These are phyloP conservation scores for Marmota monax DNA, from an alignment of 2,113 vertebrate species.

Conservation along the genomic window DNA sequence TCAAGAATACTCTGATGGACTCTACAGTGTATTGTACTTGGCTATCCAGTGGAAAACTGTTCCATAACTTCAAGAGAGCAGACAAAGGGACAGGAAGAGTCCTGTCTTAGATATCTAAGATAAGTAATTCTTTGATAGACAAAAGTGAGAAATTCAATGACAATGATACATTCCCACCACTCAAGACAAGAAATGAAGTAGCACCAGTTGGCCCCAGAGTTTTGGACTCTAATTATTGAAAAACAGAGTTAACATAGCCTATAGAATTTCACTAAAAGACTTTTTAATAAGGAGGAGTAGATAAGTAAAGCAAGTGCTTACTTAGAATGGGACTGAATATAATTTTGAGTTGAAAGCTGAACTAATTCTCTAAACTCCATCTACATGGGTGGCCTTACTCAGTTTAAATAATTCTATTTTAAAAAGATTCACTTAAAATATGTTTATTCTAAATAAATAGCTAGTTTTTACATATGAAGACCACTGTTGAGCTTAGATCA, in stretches of 20 bases:
- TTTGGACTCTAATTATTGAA: background rate
- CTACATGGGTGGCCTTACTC: background rate
- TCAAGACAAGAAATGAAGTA: background rate
- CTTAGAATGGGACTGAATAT: background rate
- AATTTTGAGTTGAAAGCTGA: background rate
- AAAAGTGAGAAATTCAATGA: background rate
- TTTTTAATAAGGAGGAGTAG: background rate
- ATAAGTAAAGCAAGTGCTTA: background rate
- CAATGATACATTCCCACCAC: background rate
- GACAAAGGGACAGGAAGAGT: background rate
- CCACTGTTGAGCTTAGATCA: background rate
- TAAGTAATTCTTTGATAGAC: background rate
- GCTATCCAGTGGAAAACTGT: background rate
- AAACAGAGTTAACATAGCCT: background rate
- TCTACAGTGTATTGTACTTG: background rate
- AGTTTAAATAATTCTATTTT: constrained; percentile 8
- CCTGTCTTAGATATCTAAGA: background rate
- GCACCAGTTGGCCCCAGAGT: background rate
- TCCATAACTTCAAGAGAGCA: background rate
- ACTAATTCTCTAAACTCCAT: constrained; percentile 42
- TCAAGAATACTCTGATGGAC: background rate
- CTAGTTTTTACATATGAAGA: constrained; percentile 11
- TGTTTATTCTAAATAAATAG: constrained; percentile 40
- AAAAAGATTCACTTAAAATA: constrained; percentile 7
- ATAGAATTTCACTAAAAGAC: background rate